These are phyloP conservation scores for Charina bottae DNA, from an alignment of 2,113 vertebrate genomes.

Conservation along the genomic window DNA sequence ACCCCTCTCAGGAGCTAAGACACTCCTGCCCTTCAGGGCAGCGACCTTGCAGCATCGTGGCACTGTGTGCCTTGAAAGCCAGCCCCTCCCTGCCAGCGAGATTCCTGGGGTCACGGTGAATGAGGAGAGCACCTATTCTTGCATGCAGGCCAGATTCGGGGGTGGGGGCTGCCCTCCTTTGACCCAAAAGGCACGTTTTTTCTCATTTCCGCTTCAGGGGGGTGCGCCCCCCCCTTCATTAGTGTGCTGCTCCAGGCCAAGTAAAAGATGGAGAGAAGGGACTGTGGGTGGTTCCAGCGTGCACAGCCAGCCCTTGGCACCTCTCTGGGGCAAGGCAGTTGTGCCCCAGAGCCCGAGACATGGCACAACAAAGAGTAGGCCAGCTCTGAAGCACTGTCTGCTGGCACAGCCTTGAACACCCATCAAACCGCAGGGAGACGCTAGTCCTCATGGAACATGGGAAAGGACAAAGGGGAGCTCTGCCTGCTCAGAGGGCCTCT, in stretches of 20 bases:
- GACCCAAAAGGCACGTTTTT: slow-evolving; percentile 3
- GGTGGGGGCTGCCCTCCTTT: neutral
- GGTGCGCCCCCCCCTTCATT: neutral
- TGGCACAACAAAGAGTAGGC: neutral
- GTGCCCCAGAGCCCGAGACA: too few species aligned
- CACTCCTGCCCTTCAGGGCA: neutral
- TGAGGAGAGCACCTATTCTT: neutral
- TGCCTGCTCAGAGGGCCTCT: neutral
- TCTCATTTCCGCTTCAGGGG: neutral
- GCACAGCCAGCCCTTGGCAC: neutral
- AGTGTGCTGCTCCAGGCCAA: neutral
- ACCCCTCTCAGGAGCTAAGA: neutral
- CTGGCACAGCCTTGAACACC: neutral
- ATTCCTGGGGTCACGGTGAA: neutral
- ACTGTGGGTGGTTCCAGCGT: neutral
- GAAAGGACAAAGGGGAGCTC: neutral
- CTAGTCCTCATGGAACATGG: neutral
- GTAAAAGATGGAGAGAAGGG: neutral
- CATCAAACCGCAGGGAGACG: neutral
- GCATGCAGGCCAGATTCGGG: neutral
- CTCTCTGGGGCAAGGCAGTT: neutral
- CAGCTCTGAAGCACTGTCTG: too few species aligned
- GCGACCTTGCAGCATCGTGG: neutral
- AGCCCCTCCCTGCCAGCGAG: neutral
- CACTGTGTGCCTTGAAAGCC: neutral